phyloP scores from a whole-genome alignment of 2,797 vertebrate species.

The Choloepus didactylus region DNA sequence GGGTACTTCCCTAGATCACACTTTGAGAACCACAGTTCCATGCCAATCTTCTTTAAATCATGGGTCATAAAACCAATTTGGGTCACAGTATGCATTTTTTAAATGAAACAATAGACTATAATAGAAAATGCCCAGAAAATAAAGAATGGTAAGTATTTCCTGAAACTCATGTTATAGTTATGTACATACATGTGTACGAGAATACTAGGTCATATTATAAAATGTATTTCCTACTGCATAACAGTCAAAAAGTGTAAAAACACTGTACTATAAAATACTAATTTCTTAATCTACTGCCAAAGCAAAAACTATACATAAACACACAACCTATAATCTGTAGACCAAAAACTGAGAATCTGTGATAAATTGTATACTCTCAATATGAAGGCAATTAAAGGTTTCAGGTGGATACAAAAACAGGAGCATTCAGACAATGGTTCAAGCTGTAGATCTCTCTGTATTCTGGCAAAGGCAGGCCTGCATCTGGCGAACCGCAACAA shows the following conservation, averaged over 20 bases:
- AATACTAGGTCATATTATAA: neutral
- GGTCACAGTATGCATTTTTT: neutral
- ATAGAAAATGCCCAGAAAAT: neutral
- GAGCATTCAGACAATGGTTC: conserved; percentile 8
- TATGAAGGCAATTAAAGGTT: neutral
- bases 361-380: neutral
- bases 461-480: neutral
- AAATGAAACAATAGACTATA: neutral
- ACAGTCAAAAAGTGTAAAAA: conserved; percentile 11
- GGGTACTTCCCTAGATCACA: neutral
- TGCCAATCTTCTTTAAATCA: conserved; percentile 15
- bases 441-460: conserved; percentile 18
- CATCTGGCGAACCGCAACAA: conserved; percentile 25
- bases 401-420: neutral
- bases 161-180: conserved; percentile 45
- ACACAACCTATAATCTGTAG: neutral
- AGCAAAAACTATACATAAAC: neutral
- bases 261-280: neutral
- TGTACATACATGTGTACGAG: neutral
- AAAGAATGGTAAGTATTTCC: neutral
- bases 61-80: neutral
- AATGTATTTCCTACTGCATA: neutral
- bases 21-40: neutral
- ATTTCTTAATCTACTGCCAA: conserved; percentile 41
- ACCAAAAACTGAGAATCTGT: neutral